Evolutionary conservation across 1,140 invertebrate species (phyloP).

Genomic region (Bombus impatiens): DNA sequence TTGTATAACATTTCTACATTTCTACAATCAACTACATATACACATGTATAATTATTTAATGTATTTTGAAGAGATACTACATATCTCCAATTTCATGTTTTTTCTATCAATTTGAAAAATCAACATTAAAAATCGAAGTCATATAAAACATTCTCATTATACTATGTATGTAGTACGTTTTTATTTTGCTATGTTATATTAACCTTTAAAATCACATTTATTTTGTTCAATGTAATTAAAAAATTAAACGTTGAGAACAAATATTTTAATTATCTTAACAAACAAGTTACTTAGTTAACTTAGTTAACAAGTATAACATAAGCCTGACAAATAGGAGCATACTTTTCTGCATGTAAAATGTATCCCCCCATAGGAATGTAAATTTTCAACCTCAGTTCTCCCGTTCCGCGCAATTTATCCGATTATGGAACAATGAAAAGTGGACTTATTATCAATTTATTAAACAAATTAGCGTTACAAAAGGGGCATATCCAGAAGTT

Average conservation of each 20-base stretch:
- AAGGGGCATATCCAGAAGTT: neutral
- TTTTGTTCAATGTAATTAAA: neutral
- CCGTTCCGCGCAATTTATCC: neutral
- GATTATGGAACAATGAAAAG: neutral
- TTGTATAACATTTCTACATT: neutral
- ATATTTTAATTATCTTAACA: neutral
- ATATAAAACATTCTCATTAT: neutral
- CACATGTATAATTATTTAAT: neutral
- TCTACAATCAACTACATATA: neutral
- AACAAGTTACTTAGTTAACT: too few species aligned
- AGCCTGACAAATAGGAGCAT: neutral
- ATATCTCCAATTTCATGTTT: neutral
- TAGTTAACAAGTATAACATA: too few species aligned
- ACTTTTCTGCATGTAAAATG: neutral
- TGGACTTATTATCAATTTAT: slow-evolving; percentile 41
- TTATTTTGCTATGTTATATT: neutral
- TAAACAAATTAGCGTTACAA: slow-evolving; percentile 26
- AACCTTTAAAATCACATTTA: neutral
- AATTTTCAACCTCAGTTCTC: neutral
- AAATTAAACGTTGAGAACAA: neutral
- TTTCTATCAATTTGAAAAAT: neutral
- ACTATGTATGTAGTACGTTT: neutral
- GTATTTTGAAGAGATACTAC: neutral
- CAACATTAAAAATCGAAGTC: neutral
- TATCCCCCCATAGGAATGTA: neutral